Evolutionary conservation across 2,888 invertebrate species (phyloP), one percentile per base, ranked within the genome.

Genomic region (Pandemis corylana): DNA sequence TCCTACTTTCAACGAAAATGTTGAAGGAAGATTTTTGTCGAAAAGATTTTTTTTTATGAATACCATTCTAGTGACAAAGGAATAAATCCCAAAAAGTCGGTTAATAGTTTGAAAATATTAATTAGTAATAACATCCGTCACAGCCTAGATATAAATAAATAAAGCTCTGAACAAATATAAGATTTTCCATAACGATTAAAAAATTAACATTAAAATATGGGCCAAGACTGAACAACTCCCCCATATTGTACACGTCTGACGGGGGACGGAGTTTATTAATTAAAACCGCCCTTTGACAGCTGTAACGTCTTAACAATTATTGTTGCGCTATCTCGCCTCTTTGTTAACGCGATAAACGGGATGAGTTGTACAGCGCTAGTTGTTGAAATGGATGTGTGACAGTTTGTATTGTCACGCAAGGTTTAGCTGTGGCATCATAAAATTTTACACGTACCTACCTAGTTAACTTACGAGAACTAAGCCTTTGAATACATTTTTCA

Each of bases 241-340:
- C 51, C 42, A 49, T 56, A 62, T 63, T 64, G 7, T 49, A n/a
- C 28, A 78, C 79, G 78, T 77, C 74, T 72, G 77, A 74, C 70
- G 56, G 71, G 77, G 80, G 84, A 59, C 46, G 87, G 86, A 80
- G 82, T 84, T 85, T 87, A 86, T 87, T 90, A 89, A 90, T 91
- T 89, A 90, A 90, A 89, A 84, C 83, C 83, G 84, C 86, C 84
- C 86, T 83, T 82, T 89, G 90, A 90, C 90, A 90, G 87, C 79
- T 83, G 86, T 85, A 84, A 88, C 88, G 84, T 85, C 87, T 86
- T 85, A 79, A 86, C 85, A 86, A 88, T 89, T 82, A 89, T 85
- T 86, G 84, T 84, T 82, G 78, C 82, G 82, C 86, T 90, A 90
- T 90, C 89, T 84, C 71, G 78, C 77, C 79, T 78, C 79, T 81